A percentile compares a stretch with the other conserved stretches of the same genome.
Evolutionary conservation across 2,797 vertebrate species (phyloP).

Genomic region (Phataginus tricuspis): DNA sequence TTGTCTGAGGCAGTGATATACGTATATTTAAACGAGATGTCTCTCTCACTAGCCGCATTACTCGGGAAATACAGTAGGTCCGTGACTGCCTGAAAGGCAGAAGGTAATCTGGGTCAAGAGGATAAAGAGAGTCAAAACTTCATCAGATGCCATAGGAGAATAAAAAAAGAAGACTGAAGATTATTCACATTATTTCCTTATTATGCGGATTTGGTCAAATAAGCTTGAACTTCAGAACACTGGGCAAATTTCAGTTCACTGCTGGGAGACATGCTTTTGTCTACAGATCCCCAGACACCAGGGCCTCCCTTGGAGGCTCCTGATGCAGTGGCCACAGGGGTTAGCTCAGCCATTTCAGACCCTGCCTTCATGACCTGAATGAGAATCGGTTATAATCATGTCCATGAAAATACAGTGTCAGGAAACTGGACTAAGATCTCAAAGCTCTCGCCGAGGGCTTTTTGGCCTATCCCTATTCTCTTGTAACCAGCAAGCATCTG

Average conservation of each 20-base stretch:
- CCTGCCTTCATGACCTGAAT: background rate
- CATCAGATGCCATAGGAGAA: background rate
- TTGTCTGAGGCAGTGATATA: background rate
- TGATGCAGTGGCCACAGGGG: background rate
- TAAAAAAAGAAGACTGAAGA: background rate
- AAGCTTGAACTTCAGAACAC: background rate
- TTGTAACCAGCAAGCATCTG: background rate
- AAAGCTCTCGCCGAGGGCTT: background rate
- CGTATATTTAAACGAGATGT: background rate
- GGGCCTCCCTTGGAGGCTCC: background rate
- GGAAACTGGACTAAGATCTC: background rate
- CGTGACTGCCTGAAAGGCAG: background rate
- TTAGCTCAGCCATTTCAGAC: background rate
- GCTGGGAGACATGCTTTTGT: background rate
- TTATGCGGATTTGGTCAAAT: background rate
- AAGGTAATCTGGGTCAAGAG: background rate
- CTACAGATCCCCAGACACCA: background rate
- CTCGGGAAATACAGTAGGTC: background rate
- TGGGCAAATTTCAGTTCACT: background rate
- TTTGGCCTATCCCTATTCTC: background rate
- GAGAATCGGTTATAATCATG: background rate
- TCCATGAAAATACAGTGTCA: conserved; percentile 32
- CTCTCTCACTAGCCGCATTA: background rate
- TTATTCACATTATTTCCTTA: background rate
- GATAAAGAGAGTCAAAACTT: background rate